phyloP scores from a whole-genome alignment of 2,797 vertebrate species.

The Hypotaenidia okinawae region DNA sequence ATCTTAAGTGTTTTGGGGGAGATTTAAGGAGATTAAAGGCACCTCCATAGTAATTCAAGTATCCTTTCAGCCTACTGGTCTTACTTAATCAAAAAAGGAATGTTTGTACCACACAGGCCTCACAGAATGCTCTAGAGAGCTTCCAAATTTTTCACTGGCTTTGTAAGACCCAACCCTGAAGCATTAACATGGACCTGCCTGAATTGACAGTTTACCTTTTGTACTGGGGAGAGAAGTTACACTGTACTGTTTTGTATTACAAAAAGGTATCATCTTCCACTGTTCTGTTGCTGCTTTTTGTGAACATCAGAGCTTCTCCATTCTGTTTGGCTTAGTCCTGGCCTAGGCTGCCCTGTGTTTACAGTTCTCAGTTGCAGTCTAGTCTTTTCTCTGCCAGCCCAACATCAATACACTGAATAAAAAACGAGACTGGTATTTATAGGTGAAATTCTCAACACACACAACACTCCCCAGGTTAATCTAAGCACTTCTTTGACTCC shows the following conservation, averaged over 20 bases:
- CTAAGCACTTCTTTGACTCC: background rate
- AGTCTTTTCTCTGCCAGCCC: slow-evolving; percentile 23
- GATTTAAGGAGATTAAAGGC: background rate
- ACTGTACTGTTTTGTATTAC: background rate
- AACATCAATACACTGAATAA: slow-evolving; percentile 2
- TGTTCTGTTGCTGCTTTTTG: background rate
- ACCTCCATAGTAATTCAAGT: background rate
- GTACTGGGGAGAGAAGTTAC: background rate
- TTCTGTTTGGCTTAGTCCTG: background rate
- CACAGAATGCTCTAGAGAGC: background rate
- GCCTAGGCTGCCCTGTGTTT: background rate
- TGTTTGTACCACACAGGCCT: background rate
- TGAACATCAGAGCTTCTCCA: background rate
- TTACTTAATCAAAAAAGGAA: background rate
- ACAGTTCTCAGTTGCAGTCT: slow-evolving; percentile 6
- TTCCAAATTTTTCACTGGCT: background rate
- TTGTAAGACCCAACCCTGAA: background rate
- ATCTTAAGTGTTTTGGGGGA: background rate
- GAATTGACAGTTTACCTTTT: background rate
- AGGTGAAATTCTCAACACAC: slow-evolving; percentile 42
- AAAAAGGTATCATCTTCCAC: background rate
- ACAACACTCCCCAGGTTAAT: slow-evolving; percentile 16
- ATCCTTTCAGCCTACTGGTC: background rate
- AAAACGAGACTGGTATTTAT: slow-evolving; percentile 18
- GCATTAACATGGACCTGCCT: background rate